phyloP scores from a whole-genome alignment of 2,888 invertebrate genomes.

The Hypselothyrea guttata region DNA sequence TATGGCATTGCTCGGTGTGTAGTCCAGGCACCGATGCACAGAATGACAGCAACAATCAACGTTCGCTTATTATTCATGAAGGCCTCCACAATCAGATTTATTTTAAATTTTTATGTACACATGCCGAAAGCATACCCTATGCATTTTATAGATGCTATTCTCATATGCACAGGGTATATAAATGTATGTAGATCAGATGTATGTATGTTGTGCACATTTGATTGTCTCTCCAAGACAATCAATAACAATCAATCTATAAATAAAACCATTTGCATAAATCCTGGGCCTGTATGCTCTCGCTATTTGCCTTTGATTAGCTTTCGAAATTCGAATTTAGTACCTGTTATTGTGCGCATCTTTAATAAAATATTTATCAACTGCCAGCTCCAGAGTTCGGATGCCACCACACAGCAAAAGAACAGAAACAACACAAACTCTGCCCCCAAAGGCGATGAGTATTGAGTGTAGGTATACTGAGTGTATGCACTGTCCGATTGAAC shows the following conservation, averaged over 20 bases:
- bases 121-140: slow-evolving; percentile 1
- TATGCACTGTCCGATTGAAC: slow-evolving; percentile 20
- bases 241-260: slow-evolving; percentile 69
- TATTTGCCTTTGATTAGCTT: slow-evolving; percentile 54
- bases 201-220: too few species aligned
- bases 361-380: slow-evolving; percentile 60
- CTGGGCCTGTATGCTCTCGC: background rate
- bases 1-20: slow-evolving; percentile 11
- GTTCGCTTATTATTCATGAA: slow-evolving; percentile 68
- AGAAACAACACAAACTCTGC: background rate
- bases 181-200: too few species aligned
- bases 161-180: slow-evolving; percentile 15
- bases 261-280: slow-evolving; percentile 68
- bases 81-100: slow-evolving; percentile 49
- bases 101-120: slow-evolving; percentile 57
- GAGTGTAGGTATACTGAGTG: too few species aligned
- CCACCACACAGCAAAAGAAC: background rate
- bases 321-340: slow-evolving; percentile 41
- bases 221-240: slow-evolving; percentile 39
- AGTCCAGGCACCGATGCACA: background rate
- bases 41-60: slow-evolving; percentile 47
- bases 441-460: background rate
- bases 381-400: slow-evolving; percentile 21
- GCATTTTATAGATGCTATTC: too few species aligned
- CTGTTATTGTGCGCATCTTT: slow-evolving; percentile 44